Evolutionary conservation across 2,888 invertebrate species (phyloP), one percentile per base, ranked within the genome.

Genomic region (Ophion ventricosus): DNA sequence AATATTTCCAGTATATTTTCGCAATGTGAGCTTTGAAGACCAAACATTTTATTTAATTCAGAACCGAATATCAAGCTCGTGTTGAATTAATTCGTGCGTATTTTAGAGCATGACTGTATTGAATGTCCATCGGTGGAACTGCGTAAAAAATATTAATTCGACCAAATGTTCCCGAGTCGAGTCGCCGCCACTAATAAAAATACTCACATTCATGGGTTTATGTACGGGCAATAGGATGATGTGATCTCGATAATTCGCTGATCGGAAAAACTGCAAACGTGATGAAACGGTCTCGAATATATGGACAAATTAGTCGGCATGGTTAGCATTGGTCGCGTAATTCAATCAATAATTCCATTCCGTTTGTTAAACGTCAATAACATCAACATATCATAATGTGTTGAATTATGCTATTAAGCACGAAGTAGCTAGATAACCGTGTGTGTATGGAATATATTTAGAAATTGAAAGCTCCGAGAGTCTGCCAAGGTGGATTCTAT

Each of bases 261-360:
- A 40, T 66, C 20, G 35, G 17, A 26, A 69, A 25, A 54, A 35
- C 67, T 23, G 49, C 35, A 20, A 63, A 63, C 11, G 70, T 25
- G 26, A 7, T 26, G 29, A n/a, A 23, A 57, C 11, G 5, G 14
- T 20, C 1, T 26, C 23, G 26, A 69, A 20, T 57, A 67, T 57
- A 40, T n/a, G 20, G n/a, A n/a, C 5, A 23, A 59, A 69, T 77
- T 2, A 35, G 25, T 14, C 20, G 43, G 23, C 29, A 20, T 25
- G 20, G 43, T 59, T 49, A 20, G 17, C 20, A 26, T 69, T 69
- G 8, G 14, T 0, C 57, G 26, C n/a, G 61, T 7, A 8, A 67
- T 69, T 69, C 43, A 43, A 49, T 61, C 59, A 49, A 59, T 26
- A 40, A 72, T 29, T 57, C 26, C 20, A 35, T 20, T 56, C 29